Percentiles rank a stretch among this genome's conserved stretches.
These are phyloP conservation scores for Cremastobaeus sp. DNA, from an alignment of 2,888 invertebrate species.

Conservation along the genomic window DNA sequence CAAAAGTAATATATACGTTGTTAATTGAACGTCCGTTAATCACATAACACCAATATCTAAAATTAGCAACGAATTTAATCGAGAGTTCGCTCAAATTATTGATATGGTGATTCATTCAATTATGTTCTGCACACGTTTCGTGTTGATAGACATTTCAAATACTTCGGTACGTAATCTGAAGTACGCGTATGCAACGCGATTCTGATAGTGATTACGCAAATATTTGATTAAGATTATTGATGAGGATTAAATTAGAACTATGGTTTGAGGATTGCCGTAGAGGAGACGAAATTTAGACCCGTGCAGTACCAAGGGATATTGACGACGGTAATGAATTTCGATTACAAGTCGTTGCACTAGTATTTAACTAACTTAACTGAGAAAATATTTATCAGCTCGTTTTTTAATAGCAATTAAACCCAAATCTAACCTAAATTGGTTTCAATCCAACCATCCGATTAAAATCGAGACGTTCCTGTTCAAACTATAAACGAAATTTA, in stretches of 20 bases:
- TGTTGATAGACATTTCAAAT: conserved; percentile 49
- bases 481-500: no score
- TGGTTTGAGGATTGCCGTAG: conserved; percentile 12
- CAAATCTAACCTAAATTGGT: no score
- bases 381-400: no score
- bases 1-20: background rate
- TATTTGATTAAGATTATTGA: conserved; percentile 51
- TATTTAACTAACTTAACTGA: no score
- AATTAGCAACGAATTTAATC: conserved; percentile 45
- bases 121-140: conserved; percentile 48
- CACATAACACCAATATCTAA: conserved; percentile 22
- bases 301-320: conserved; percentile 18
- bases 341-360: conserved; percentile 15
- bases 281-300: conserved; percentile 24
- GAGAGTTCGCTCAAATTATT: conserved; percentile 48
- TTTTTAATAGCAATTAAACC: no score
- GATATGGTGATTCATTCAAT: conserved; percentile 56
- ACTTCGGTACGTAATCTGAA: conserved; percentile 38
- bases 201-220: conserved; percentile 41
- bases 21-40: conserved; percentile 19
- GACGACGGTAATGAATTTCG: conserved; percentile 25
- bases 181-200: conserved; percentile 35
- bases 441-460: no score
- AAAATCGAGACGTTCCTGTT: no score
- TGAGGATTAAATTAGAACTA: conserved; percentile 35